Evolutionary conservation across 1,140 invertebrate genomes (phyloP), one percentile per base, ranked within the genome.

Genomic region (Phymorhynchus buccinoides): DNA sequence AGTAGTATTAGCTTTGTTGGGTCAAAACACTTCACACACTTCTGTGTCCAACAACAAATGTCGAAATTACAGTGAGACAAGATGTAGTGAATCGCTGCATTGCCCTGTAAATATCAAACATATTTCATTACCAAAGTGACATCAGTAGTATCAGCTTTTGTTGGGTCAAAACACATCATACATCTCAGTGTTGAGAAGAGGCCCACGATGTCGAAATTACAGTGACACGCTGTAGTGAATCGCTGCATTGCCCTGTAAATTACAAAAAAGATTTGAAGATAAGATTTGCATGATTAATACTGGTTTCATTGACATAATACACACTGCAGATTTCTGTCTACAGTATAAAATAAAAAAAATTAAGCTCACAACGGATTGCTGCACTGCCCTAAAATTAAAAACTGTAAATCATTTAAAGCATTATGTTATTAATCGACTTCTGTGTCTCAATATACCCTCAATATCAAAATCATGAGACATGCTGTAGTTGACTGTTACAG

Each of bases 201-300:
- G 44, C 96, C 97, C 30, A 98, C 16, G 98, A n/a, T 96, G 89
- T 98, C 97, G 92, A 97, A 98, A 93, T 99, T 98, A 77, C 96
- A n/a, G n/a, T n/a, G n/a, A n/a, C n/a, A 99, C 96, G 12, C 97
- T 96, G 94, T 99, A 99, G 92, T 99, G 98, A 94, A 99, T 96
- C 18, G 97, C 97, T 3, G 97, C 98, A 92, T 99, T 99, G 27
- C 97, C 97, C 96, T 96, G 89, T 48, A 89, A 89, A 68, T 80
- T 22, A 56, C n/a, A n/a, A n/a, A n/a, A n/a, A n/a, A n/a, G n/a
- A n/a, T n/a, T n/a, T n/a, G n/a, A n/a, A n/a, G n/a, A n/a, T n/a
- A n/a, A n/a, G n/a, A n/a, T n/a, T n/a, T n/a, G n/a, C n/a, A n/a
- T n/a, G n/a, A n/a, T n/a, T n/a, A n/a, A n/a, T n/a, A n/a, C n/a